Conservation (phyloP, 2,888 invertebrate genomes). For the Hirtodrosophila confusa region DNA sequence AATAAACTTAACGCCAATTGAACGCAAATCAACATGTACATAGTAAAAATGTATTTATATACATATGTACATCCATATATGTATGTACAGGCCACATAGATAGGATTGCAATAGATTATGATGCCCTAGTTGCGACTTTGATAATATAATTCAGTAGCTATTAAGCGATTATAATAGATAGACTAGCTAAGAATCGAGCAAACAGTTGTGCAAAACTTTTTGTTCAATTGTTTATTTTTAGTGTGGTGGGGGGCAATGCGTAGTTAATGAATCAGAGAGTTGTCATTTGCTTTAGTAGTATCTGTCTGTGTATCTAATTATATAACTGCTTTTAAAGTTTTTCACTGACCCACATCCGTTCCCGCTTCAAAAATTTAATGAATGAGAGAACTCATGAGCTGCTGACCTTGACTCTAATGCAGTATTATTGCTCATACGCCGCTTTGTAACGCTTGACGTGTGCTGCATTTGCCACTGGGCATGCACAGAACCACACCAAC, state of each 20-base stretch:
- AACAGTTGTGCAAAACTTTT: slow-evolving; percentile 26
- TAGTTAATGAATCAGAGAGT: slow-evolving; percentile 20
- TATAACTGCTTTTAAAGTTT: slow-evolving; percentile 25
- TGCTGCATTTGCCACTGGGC: slow-evolving; percentile 40
- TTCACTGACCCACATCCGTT: slow-evolving; percentile 20
- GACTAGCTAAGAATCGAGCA: slow-evolving; percentile 10
- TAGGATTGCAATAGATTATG: slow-evolving; percentile 6
- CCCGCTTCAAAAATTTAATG: slow-evolving; percentile 33
- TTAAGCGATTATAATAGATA: slow-evolving; percentile 21
- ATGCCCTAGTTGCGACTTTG: slow-evolving; percentile 8
- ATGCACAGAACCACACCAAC: slow-evolving; percentile 19
- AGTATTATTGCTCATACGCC: slow-evolving; percentile 50
- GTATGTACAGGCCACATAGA: slow-evolving; percentile 6
- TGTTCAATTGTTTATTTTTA: slow-evolving; percentile 1
- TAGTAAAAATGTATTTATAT: too few relatives aligned
- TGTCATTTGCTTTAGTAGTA: neutral
- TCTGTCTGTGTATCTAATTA: slow-evolving; percentile 11
- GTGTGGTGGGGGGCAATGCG: slow-evolving; percentile 20
- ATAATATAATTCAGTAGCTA: slow-evolving; percentile 23
- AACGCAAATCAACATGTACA: slow-evolving; percentile 9
- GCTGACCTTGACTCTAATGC: slow-evolving; percentile 66
- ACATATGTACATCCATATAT: slow-evolving; percentile 4
- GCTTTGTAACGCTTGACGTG: slow-evolving; percentile 24
- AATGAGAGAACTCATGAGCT: slow-evolving; percentile 21
- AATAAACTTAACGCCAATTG: slow-evolving; percentile 36